phyloP scores from a whole-genome alignment of 2,888 invertebrate species.

The Xylophagus ater region DNA sequence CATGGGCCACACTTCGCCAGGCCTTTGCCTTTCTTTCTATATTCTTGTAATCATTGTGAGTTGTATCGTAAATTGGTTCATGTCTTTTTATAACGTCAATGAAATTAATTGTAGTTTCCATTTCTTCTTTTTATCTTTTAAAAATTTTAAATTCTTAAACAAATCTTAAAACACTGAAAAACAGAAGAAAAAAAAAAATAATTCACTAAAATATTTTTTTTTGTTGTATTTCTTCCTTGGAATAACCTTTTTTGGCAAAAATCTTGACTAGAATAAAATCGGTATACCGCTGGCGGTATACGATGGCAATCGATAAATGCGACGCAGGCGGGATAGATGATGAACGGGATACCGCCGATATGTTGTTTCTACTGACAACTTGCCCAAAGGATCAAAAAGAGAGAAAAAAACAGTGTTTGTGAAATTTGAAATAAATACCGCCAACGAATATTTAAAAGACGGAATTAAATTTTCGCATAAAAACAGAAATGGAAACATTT shows the following conservation, averaged over 20 bases:
- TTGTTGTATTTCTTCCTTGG: not conserved
- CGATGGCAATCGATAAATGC: conserved; percentile 15
- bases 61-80: conserved; percentile 36
- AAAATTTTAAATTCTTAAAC: too few species aligned
- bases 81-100: conserved; percentile 37
- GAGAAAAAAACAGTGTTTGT: too few species aligned
- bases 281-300: conserved; percentile 16
- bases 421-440: too few species aligned
- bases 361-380: not conserved
- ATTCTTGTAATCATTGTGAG: conserved; percentile 38
- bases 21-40: conserved; percentile 35
- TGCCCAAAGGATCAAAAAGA: not conserved
- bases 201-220: not conserved
- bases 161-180: too few species aligned
- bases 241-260: not conserved
- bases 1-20: conserved; percentile 35
- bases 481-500: too few species aligned
- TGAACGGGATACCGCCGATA: conserved; percentile 9
- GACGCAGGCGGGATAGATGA: conserved; percentile 16
- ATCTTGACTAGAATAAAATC: too few species aligned
- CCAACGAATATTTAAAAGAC: too few species aligned
- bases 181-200: not conserved
- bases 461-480: too few species aligned
- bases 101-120: conserved; percentile 36
- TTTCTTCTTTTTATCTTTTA: too few species aligned